Percentiles rank a stretch among this genome's conserved stretches.
Conservation (phyloP, 2,797 vertebrate species). For the Urosaurus nigricauda region DNA sequence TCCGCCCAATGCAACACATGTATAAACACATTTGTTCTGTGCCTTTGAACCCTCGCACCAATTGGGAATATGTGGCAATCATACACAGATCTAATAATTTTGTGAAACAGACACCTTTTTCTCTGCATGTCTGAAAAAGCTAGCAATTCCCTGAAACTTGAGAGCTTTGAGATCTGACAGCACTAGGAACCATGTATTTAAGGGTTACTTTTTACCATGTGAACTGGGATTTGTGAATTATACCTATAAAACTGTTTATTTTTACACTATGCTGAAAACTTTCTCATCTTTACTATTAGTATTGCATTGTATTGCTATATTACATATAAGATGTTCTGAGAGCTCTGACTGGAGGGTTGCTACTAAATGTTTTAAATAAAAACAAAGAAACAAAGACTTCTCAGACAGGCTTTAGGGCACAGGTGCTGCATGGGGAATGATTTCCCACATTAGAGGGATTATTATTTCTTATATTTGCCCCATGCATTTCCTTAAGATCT, state of each 20-base stretch:
- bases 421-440: not conserved
- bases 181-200: not conserved
- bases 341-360: not conserved
- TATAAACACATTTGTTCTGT: too few species aligned
- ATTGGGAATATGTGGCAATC: too few species aligned
- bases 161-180: too few species aligned
- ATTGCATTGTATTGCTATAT: not conserved
- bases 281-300: not conserved
- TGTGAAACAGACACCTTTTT: too few species aligned
- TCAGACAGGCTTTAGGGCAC: not conserved
- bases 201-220: not conserved
- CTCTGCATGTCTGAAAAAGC: too few species aligned
- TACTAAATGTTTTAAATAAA: conserved; percentile 3
- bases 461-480: not conserved
- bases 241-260: not conserved
- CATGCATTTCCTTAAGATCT: not conserved
- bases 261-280: not conserved
- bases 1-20: too few species aligned
- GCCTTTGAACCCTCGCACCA: too few species aligned
- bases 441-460: not conserved
- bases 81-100: too few species aligned
- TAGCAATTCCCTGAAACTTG: too few species aligned
- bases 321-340: not conserved
- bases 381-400: not conserved
- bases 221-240: not conserved